Base-by-base conservation (phyloP, 2,888 invertebrate species). In the Dromius quadrimaculatus region DNA sequence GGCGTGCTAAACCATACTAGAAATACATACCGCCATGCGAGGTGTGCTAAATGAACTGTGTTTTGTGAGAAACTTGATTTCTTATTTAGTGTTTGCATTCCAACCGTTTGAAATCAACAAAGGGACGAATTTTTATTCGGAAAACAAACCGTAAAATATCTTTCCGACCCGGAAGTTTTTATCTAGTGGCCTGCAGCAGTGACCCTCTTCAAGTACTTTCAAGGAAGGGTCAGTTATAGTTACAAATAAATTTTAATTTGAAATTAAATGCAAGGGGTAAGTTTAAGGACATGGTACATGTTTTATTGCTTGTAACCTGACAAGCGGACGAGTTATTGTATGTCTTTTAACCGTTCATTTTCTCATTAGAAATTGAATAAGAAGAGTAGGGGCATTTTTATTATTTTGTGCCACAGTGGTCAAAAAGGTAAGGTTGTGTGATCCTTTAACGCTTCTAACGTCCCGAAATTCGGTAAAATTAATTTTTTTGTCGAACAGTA, bases 171-270 rank as follows among this genome's bases (percentile, higher is more conserved):
- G 50, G 50, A 22, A 47, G 47, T 23, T 43, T 43, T 43, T 43
- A 43, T 43, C 43, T 43, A 43, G 43, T 43, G 17, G 43, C 43
- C 43, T 28, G 11, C 23, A 23, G 22, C 38, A 9, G 36, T 34
- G 59, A 59, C 59, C 36, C 38, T 59, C 59, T 59, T 59, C 36
- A 50, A 50, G 34, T 15, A 47, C 50, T 50, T 59, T 66, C 32
- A 23, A 66, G 20, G 34, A 66, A 23, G 66, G 66, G 66, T 66
- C 66, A 66, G 66, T 66, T 20, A 66, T 23, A 66, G 66, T 66
- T 54, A 50, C 66, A 66, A 66, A 66, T 66, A 66, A 66, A 66
- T 66, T 64, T 66, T 66, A 66, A 66, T 54, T 66, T 66, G 36
- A 66, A 66, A 66, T 66, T 66, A 66, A 66, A 66, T 38, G 66